These are phyloP conservation scores for Melipona quadrifasciata DNA, from an alignment of 1,140 invertebrate species.

Conservation along the genomic window DNA sequence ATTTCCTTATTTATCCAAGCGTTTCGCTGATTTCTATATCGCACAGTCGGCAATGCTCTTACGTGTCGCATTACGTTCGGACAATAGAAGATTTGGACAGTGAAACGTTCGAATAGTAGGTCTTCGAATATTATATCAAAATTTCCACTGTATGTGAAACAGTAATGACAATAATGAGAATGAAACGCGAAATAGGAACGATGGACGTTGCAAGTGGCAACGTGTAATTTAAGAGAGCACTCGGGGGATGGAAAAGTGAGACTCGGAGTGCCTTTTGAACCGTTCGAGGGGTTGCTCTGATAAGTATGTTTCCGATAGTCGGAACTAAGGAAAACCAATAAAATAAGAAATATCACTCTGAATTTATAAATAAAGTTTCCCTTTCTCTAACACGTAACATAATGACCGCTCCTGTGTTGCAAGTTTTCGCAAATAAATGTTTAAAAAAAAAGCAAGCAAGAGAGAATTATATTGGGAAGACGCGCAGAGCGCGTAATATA, in stretches of 20 bases:
- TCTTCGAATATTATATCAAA: too few relatives aligned
- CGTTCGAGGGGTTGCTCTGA: slow-evolving; percentile 28
- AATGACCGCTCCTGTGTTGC: too few relatives aligned
- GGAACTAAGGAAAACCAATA: not conserved
- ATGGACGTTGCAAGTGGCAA: slow-evolving; percentile 66
- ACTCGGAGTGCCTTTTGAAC: slow-evolving; percentile 63
- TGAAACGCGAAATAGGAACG: slow-evolving; percentile 73
- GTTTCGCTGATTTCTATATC: too few relatives aligned
- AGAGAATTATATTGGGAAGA: not conserved
- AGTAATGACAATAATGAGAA: slow-evolving; percentile 70
- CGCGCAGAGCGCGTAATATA: not conserved
- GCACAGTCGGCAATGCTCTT: too few relatives aligned
- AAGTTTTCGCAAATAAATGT: too few relatives aligned
- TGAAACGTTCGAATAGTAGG: too few relatives aligned
- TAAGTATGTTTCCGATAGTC: slow-evolving; percentile 12
- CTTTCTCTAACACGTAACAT: too few relatives aligned
- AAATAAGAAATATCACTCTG: too few relatives aligned
- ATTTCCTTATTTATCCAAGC: too few relatives aligned
- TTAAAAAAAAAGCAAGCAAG: too few relatives aligned
- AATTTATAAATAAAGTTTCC: not conserved
- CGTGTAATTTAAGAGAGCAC: slow-evolving; percentile 43
- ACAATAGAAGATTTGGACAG: too few relatives aligned
- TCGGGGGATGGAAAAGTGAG: slow-evolving; percentile 36
- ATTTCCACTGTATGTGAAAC: not conserved
- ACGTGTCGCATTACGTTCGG: too few relatives aligned